These are phyloP conservation scores for Galaxias olidus DNA, from an alignment of 2,797 vertebrate species.

Conservation along the genomic window DNA sequence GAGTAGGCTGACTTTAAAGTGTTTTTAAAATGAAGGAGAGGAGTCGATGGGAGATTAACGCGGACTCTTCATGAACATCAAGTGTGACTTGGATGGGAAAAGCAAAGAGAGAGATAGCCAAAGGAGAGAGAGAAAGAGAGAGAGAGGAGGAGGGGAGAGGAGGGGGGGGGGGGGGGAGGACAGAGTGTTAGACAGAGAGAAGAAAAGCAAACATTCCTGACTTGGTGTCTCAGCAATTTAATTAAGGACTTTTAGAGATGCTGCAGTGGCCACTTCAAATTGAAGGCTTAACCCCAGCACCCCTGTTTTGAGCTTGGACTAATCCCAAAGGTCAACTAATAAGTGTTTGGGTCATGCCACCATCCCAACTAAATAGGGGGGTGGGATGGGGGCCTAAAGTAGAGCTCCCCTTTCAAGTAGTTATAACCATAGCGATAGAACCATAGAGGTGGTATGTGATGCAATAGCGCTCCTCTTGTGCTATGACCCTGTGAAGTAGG, in stretches of 20 bases:
- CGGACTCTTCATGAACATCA: conserved; percentile 10
- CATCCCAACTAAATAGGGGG: conserved; percentile 70
- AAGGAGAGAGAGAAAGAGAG: too few species aligned
- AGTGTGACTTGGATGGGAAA: conserved; percentile 67
- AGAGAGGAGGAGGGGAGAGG: conserved; percentile 39
- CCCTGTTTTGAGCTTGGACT: conserved; percentile 55
- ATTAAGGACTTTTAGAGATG: conserved; percentile 80
- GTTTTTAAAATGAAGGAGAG: conserved; percentile 8
- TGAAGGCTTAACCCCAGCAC: conserved; percentile 60
- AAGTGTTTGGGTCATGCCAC: conserved; percentile 74
- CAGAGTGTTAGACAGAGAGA: conserved; percentile 23
- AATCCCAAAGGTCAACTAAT: conserved; percentile 75
- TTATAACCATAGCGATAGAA: too few species aligned
- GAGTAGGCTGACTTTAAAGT: not conserved
- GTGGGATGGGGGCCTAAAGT: conserved; percentile 28
- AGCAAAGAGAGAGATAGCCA: conserved; percentile 65
- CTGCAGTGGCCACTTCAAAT: conserved; percentile 61
- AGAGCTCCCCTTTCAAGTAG: conserved; percentile 55
- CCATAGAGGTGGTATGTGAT: too few species aligned
- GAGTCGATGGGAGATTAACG: not conserved
- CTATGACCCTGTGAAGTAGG: conserved; percentile 57
- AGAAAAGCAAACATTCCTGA: conserved; percentile 83
- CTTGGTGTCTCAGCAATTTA: conserved; percentile 88
- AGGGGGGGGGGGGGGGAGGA: conserved; percentile 36
- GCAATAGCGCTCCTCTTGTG: too few species aligned